Evolutionary conservation across 1,140 invertebrate genomes (phyloP), one percentile per base, ranked within the genome.

Genomic region (Mactra quadrangularis): DNA sequence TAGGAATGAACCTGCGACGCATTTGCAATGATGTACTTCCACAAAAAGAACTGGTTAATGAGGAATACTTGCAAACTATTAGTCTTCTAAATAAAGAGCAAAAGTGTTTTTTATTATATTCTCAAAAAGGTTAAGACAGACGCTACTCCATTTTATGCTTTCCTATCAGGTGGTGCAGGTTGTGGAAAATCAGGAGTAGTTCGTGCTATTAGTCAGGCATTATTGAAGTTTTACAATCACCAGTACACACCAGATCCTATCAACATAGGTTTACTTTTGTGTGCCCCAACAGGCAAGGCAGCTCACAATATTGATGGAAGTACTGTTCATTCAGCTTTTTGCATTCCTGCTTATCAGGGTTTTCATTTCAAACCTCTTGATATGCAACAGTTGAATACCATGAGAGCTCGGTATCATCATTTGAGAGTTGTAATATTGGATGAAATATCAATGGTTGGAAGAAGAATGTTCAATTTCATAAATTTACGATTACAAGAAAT

Each of bases 251-350:
- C 74, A 66, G 53, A 82, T 57, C 68, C 66, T 3, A n/a, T 35
- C 38, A 55, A 50, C 29, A 33, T 31, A 41, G 82, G 57, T 59
- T 35, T 83, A 4, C 25, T 77, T 1, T 47, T 87, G 2, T 74
- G 75, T 81, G 83, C 87, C 11, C 85, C 87, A 45, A 86, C 83
- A 38, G 87, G 85, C 2, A 87, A 87, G 62, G 86, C 85, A 41
- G n/a, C n/a, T n/a, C n/a, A n/a, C n/a, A 84, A 87, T 31, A 83
- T 86, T 29, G 52, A 41, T 25, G 84, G 81, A 1, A 74, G 31
- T 22, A 86, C 79, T 55, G 71, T 86, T 25, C 84, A 83, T 60
- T 83, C 84, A 29, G 64, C 66, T 15, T 82, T 87, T 60, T 76
- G 72, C 29, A 86, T 87, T 33, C 82, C 87, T 41, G 87, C 64